Conservation (phyloP, 2,888 invertebrate genomes). For the Ligdia adustata region DNA sequence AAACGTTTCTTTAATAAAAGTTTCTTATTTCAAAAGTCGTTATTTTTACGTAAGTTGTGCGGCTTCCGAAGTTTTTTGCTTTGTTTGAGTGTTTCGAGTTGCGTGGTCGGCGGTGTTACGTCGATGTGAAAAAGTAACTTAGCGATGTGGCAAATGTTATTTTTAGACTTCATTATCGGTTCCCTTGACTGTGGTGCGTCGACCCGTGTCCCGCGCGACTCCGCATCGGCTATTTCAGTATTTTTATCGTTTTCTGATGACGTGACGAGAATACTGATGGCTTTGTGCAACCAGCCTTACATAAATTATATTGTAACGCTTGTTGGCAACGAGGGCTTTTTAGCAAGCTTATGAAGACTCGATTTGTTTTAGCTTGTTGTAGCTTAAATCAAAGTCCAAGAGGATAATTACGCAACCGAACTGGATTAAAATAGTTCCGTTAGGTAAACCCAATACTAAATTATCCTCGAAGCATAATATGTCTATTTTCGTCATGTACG, state of each 20-base stretch:
- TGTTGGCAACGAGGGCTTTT: too few species aligned
- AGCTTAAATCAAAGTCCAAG: too few species aligned
- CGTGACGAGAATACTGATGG: conserved; percentile 27
- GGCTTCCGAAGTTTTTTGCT: conserved; percentile 1
- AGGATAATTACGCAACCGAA: too few species aligned
- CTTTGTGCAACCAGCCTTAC: conserved; percentile 23
- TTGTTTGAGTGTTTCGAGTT: too few species aligned
- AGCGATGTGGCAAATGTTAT: conserved; percentile 25
- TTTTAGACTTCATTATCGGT: conserved; percentile 30
- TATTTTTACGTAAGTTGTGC: not conserved
- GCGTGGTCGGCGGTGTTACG: not conserved
- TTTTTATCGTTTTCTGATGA: conserved; percentile 34
- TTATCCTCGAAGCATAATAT: too few species aligned
- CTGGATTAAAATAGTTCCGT: too few species aligned
- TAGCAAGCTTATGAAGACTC: too few species aligned
- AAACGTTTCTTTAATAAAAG: too few species aligned
- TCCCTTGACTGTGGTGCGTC: conserved; percentile 28
- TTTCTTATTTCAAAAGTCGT: too few species aligned
- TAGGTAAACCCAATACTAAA: too few species aligned
- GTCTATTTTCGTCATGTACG: too few species aligned
- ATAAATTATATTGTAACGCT: not conserved
- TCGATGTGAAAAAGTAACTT: conserved; percentile 6
- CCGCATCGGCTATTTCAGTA: conserved; percentile 28
- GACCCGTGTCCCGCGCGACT: conserved; percentile 26
- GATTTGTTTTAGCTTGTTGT: too few species aligned